These are phyloP conservation scores for Plutomurus gul DNA, from an alignment of 1,140 invertebrate species.

Conservation along the genomic window DNA sequence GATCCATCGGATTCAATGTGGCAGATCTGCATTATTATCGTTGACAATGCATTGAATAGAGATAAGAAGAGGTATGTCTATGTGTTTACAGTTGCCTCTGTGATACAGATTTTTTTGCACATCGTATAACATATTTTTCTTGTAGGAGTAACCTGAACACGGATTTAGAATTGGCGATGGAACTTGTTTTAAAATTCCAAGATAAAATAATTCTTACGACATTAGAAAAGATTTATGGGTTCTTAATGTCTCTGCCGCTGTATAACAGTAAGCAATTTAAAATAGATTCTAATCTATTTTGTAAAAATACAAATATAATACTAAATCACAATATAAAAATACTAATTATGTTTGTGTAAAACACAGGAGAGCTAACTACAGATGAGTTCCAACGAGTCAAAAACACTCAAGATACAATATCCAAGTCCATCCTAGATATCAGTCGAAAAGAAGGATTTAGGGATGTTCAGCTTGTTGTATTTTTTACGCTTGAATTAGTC, in stretches of 20 bases:
- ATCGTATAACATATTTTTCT: background rate
- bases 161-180: conserved; percentile 46
- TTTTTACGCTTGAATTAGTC: conserved; percentile 45
- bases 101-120: background rate
- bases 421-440: conserved; percentile 48
- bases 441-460: conserved; percentile 38
- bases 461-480: conserved; percentile 46
- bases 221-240: conserved; percentile 46
- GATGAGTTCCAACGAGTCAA: background rate
- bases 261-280: conserved; percentile 47
- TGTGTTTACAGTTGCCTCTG: conserved; percentile 8
- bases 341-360: no score
- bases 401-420: conserved; percentile 31
- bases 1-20: conserved; percentile 73
- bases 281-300: no score
- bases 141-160: conserved; percentile 48
- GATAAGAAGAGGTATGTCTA: conserved; percentile 53
- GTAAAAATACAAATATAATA: no score
- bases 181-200: conserved; percentile 44
- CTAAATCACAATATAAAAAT: no score
- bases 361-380: background rate
- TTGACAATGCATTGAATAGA: conserved; percentile 50
- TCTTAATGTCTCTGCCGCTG: conserved; percentile 37
- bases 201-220: conserved; percentile 21
- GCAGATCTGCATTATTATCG: conserved; percentile 58